These are phyloP conservation scores for Pteronotus mesoamericanus DNA, from an alignment of 2,797 vertebrate species.

Conservation along the genomic window DNA sequence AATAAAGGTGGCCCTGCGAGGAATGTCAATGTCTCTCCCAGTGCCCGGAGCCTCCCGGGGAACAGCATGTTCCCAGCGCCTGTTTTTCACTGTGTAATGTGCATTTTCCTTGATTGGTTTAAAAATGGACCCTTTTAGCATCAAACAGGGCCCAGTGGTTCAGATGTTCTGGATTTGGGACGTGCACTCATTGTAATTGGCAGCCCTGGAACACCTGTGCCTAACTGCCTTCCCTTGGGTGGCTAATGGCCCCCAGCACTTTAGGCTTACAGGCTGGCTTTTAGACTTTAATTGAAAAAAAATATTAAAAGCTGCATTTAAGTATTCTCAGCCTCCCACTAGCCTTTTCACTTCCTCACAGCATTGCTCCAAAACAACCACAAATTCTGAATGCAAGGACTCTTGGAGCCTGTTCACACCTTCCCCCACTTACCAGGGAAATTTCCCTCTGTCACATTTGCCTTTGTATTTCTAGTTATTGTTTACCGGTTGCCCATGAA, in stretches of 20 bases:
- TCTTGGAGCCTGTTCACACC: background rate
- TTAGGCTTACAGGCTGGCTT: background rate
- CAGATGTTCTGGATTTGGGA: background rate
- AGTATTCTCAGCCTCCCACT: background rate
- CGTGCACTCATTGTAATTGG: background rate
- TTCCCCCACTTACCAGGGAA: background rate
- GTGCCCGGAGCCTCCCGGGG: background rate
- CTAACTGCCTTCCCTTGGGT: background rate
- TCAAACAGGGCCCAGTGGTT: background rate
- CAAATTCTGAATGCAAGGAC: background rate
- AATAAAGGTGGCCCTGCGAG: background rate
- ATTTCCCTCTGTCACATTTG: background rate
- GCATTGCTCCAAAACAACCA: background rate
- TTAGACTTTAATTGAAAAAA: conserved; percentile 15
- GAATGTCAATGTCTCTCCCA: accelerated
- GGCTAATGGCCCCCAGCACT: background rate
- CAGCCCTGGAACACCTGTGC: background rate
- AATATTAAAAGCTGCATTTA: background rate
- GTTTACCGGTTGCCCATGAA: background rate
- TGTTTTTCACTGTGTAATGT: background rate
- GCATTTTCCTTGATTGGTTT: conserved; percentile 34
- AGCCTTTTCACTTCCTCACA: conserved; percentile 3
- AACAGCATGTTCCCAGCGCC: too few species aligned
- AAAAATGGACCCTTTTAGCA: background rate
- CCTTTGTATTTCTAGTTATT: background rate